A percentile compares a stretch with the other conserved stretches of the same genome.
phyloP scores from a whole-genome alignment of 2,797 vertebrate genomes.

The Champsocephalus gunnari region DNA sequence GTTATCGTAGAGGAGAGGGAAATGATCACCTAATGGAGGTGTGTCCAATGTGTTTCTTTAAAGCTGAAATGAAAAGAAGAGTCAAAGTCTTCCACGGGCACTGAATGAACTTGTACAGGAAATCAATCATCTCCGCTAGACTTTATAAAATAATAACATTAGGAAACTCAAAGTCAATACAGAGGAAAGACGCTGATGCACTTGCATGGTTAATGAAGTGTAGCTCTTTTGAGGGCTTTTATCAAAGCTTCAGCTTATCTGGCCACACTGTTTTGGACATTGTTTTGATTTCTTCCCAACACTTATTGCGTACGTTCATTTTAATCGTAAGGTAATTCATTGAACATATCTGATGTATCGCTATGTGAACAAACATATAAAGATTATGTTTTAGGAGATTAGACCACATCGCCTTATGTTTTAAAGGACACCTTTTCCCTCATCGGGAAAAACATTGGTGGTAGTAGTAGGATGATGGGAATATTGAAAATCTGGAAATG shows the following conservation, averaged over 20 bases:
- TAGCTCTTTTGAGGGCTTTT: constrained; percentile 48
- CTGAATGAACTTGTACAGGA: constrained; percentile 55
- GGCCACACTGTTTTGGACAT: constrained; percentile 17
- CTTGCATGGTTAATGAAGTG: constrained; percentile 65
- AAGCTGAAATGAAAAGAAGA: constrained; percentile 66
- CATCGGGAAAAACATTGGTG: too few relatives aligned
- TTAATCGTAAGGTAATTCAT: too few relatives aligned
- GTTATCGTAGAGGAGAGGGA: constrained; percentile 58
- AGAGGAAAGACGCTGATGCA: constrained; percentile 31
- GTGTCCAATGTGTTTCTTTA: constrained; percentile 72
- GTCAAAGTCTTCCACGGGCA: constrained; percentile 59
- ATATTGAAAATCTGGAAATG: too few relatives aligned
- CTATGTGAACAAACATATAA: too few relatives aligned
- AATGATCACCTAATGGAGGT: constrained; percentile 72
- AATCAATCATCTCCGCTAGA: constrained; percentile 66
- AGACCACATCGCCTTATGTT: too few relatives aligned
- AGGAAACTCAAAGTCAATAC: constrained; percentile 58
- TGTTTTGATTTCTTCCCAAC: constrained; percentile 22
- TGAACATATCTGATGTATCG: too few relatives aligned
- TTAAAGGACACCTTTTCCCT: too few relatives aligned
- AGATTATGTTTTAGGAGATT: too few relatives aligned
- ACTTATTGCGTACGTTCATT: background rate
- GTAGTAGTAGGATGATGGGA: too few relatives aligned
- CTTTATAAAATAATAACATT: constrained; percentile 65
- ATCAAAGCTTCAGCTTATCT: constrained; percentile 49